Percentiles rank a stretch among this genome's conserved stretches.
phyloP scores from a whole-genome alignment of 2,888 invertebrate genomes.

The Megaustenia siamemsis region DNA sequence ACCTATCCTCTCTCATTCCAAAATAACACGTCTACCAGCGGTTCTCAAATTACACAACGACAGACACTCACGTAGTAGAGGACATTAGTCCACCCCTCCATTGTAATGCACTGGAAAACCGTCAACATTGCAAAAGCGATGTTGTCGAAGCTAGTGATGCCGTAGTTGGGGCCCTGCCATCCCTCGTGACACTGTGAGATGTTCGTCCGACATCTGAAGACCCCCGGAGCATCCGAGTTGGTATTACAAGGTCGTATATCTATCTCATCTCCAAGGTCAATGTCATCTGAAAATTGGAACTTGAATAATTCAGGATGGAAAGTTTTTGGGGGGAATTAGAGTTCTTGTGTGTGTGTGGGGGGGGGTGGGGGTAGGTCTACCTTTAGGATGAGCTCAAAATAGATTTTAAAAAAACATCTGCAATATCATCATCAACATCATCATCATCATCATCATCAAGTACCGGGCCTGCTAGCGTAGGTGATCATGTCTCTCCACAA shows the following conservation, averaged over 20 bases:
- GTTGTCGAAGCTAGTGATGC: constrained; percentile 99
- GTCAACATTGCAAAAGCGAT: constrained; percentile 99
- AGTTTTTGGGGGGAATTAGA: too few species aligned
- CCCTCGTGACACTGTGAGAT: constrained; percentile 70
- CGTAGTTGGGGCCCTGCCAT: constrained; percentile 86
- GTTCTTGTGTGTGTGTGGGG: too few species aligned
- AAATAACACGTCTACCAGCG: too few species aligned
- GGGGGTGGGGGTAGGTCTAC: too few species aligned
- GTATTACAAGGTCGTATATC: constrained; percentile 72
- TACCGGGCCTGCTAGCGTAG: too few species aligned
- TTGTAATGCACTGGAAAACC: constrained; percentile 99
- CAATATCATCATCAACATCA: too few species aligned
- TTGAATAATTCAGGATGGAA: neutral
- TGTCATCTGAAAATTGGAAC: constrained; percentile 63
- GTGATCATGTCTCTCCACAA: too few species aligned
- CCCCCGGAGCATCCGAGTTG: constrained; percentile 46
- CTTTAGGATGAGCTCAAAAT: too few species aligned
- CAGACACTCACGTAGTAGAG: constrained; percentile 94
- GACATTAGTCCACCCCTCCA: constrained; percentile 99
- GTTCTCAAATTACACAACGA: too few species aligned
- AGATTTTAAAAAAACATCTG: too few species aligned
- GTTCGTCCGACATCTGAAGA: constrained; percentile 75
- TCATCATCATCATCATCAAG: too few species aligned
- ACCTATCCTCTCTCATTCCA: too few species aligned
- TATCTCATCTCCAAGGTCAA: constrained; percentile 71